These are phyloP conservation scores for Cylindroiulus punctatus DNA, from an alignment of 2,888 invertebrate genomes.

Conservation along the genomic window DNA sequence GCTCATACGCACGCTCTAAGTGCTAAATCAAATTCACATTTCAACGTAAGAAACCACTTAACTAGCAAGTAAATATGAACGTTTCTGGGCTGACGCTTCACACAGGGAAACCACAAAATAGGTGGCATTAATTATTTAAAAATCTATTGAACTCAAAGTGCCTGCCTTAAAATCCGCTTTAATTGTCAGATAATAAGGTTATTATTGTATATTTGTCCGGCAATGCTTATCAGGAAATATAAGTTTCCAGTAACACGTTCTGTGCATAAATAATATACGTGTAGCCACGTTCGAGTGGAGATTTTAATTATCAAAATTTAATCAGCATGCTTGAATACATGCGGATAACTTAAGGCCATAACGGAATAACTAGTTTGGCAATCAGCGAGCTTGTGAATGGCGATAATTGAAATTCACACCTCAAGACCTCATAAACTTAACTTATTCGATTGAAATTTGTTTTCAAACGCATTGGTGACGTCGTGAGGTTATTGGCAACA, in stretches of 20 bases:
- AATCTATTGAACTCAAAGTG: neutral
- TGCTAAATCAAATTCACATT: neutral
- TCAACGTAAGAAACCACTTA: neutral
- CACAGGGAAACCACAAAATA: neutral
- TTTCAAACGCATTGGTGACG: neutral
- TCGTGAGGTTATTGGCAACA: neutral
- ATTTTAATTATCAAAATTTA: constrained; percentile 6
- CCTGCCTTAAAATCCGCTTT: neutral
- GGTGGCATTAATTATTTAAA: neutral
- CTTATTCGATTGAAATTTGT: neutral
- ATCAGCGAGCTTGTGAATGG: neutral
- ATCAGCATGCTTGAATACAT: neutral
- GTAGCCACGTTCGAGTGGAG: neutral
- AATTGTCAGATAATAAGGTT: constrained; percentile 33
- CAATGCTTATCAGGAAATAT: constrained; percentile 33
- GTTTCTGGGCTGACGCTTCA: neutral
- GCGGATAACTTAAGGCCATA: constrained; percentile 16
- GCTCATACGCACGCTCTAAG: neutral
- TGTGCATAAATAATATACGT: constrained; percentile 6
- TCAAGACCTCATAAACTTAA: neutral
- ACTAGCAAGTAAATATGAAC: neutral
- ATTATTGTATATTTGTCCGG: constrained; percentile 13
- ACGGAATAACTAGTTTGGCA: constrained; percentile 6
- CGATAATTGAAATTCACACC: constrained; percentile 23
- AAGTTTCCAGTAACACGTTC: constrained; percentile 16